Evolutionary conservation across 1,140 invertebrate genomes (phyloP), one percentile per base, ranked within the genome.

Genomic region (Augochlora pura): DNA sequence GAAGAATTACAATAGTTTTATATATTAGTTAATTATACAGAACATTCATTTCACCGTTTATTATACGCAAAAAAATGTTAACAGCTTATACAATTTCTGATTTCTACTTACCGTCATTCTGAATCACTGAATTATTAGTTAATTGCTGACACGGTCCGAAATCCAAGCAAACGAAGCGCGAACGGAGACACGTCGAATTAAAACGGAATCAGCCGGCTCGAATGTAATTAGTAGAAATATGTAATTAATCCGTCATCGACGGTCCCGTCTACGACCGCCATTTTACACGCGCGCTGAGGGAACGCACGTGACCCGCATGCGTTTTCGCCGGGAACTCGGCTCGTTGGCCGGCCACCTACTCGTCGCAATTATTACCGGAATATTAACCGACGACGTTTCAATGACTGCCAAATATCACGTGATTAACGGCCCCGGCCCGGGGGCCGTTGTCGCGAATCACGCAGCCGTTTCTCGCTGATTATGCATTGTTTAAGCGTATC

Each of bases 221-320:
- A 73, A 73, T 62, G 60, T 54, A 73, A 73, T 73, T 64, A 39
- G 46, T 27, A 7, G 4, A 39, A 63, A n/a, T 32, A 32, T 32
- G 32, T 64, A 64, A 73, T 73, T 73, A 63, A 73, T 73, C 71
- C 14, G 64, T 73, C 60, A 64, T 64, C 71, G 60, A 10, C 27
- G 12, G 25, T 59, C 57, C 9, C 57, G 23, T 12, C 32, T 12
- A n/a, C n/a, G 38, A 46, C 38, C 32, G 68, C 8, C 21, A 57
- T 52, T 52, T 52, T 52, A 7, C 49, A 10, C 46, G 46, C 10
- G 12, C 10, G 46, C n/a, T n/a, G 39, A 42, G 39, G 39, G 39
- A 10, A 16, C 12, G 46, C 46, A 10, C 2, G 3, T 8, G 14
- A 16, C 12, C 14, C 14, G 46, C 8, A 8, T 8, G 46, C 10